Evolutionary conservation across 1,140 invertebrate species (phyloP).

Genomic region (Eupristina koningsbergeri): DNA sequence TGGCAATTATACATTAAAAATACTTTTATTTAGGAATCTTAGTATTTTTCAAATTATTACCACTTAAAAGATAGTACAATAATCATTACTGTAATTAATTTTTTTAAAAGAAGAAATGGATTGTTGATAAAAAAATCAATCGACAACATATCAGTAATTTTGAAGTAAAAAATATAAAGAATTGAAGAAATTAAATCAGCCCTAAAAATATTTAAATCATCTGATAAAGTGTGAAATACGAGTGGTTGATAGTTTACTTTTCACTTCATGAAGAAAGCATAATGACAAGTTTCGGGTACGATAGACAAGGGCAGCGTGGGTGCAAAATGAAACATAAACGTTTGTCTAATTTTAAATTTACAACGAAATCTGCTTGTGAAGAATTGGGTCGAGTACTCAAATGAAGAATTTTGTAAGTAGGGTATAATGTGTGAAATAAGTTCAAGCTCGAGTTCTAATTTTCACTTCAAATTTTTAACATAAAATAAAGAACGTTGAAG

Average conservation of each 20-base stretch:
- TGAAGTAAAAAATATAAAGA: no score
- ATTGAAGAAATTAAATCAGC: background rate
- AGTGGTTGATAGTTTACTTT: background rate
- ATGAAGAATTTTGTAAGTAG: constrained; percentile 57
- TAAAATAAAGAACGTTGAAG: background rate
- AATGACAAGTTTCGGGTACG: background rate
- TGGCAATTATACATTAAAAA: no score
- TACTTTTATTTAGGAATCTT: no score
- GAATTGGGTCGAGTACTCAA: constrained; percentile 63
- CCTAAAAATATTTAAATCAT: background rate
- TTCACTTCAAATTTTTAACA: background rate
- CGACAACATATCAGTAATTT: no score
- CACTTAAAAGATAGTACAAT: no score
- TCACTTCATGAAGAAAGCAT: background rate
- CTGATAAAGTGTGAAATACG: background rate
- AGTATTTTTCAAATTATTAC: no score
- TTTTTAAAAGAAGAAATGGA: no score
- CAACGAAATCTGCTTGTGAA: constrained; percentile 55
- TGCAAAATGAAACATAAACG: constrained; percentile 55
- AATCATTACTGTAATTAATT: no score
- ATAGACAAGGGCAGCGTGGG: constrained; percentile 51
- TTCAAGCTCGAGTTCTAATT: constrained; percentile 31
- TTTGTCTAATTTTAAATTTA: constrained; percentile 65
- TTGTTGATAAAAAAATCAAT: no score
- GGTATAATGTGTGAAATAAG: constrained; percentile 46